These are phyloP conservation scores for Tiliacea citrago DNA, from an alignment of 2,888 invertebrate species.

Conservation along the genomic window DNA sequence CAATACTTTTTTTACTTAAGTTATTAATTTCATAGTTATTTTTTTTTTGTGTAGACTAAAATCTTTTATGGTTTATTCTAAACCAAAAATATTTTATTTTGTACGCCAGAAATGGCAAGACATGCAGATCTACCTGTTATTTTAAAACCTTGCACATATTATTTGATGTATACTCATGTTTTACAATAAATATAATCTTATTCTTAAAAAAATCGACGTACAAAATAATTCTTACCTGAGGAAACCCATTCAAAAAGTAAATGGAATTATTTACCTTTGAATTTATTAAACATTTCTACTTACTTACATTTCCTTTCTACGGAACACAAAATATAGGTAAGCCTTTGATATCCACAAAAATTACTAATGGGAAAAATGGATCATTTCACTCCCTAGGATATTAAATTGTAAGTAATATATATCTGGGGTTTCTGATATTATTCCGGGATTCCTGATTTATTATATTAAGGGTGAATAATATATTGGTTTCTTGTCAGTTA, in stretches of 20 bases:
- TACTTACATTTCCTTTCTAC: slow-evolving; percentile 14
- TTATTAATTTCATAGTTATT: too few species aligned
- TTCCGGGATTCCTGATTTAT: slow-evolving; percentile 44
- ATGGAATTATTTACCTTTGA: slow-evolving; percentile 27
- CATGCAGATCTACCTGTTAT: too few species aligned
- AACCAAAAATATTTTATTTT: too few species aligned
- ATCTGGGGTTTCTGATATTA: slow-evolving; percentile 28
- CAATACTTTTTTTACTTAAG: too few species aligned
- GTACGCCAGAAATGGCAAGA: too few species aligned
- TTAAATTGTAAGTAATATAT: slow-evolving; percentile 43
- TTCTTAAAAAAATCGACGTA: background rate
- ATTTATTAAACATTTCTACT: slow-evolving; percentile 19
- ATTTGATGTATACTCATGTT: too few species aligned
- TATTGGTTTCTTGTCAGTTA: slow-evolving; percentile 31
- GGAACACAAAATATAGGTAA: slow-evolving; percentile 14
- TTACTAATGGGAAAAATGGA: slow-evolving; percentile 28
- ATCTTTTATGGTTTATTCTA: too few species aligned
- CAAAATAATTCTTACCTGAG: background rate
- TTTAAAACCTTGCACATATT: too few species aligned
- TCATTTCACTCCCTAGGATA: slow-evolving; percentile 24
- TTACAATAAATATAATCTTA: too few species aligned
- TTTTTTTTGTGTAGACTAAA: too few species aligned
- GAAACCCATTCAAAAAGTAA: background rate
- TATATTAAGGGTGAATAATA: slow-evolving; percentile 22
- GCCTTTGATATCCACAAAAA: slow-evolving; percentile 34